Conservation (phyloP, 2,797 vertebrate genomes). For the Tenualosa ilisha region DNA sequence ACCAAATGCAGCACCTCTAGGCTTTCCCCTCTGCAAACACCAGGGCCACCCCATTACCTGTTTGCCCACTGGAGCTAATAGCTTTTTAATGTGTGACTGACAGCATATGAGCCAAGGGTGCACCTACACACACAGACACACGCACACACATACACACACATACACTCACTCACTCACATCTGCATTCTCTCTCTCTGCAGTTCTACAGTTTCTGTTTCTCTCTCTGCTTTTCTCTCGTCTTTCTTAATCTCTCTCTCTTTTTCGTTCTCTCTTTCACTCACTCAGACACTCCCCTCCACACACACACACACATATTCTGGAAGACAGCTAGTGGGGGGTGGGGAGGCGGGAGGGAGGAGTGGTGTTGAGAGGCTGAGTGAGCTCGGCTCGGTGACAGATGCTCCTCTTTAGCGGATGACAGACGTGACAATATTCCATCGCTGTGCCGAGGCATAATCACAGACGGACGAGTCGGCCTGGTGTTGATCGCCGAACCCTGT, state of each 20-base stretch:
- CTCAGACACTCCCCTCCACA: neutral
- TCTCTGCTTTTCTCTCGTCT: too few species aligned
- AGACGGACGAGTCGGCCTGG: neutral
- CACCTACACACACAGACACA: neutral
- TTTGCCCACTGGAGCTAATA: slow-evolving; percentile 5
- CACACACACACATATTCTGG: neutral
- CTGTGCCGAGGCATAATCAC: neutral
- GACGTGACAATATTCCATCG: neutral
- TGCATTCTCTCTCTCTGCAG: too few species aligned
- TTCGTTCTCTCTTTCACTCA: neutral
- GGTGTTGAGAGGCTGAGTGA: neutral
- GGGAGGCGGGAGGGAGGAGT: neutral
- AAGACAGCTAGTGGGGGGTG: neutral
- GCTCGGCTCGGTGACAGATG: neutral
- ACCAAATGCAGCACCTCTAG: neutral
- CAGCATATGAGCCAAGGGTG: neutral
- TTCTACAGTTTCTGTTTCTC: too few species aligned
- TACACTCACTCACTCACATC: neutral
- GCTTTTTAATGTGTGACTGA: slow-evolving; percentile 20
- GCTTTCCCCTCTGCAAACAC: neutral
- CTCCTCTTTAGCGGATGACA: slow-evolving; percentile 15
- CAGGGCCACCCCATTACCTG: slow-evolving; percentile 6
- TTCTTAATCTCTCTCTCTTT: too few species aligned
- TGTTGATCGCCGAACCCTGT: neutral
- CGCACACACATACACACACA: neutral